A percentile compares a stretch with the other conserved stretches of the same genome.
phyloP scores from a whole-genome alignment of 2,797 vertebrate species.

The Catamblyrhynchus diadema region DNA sequence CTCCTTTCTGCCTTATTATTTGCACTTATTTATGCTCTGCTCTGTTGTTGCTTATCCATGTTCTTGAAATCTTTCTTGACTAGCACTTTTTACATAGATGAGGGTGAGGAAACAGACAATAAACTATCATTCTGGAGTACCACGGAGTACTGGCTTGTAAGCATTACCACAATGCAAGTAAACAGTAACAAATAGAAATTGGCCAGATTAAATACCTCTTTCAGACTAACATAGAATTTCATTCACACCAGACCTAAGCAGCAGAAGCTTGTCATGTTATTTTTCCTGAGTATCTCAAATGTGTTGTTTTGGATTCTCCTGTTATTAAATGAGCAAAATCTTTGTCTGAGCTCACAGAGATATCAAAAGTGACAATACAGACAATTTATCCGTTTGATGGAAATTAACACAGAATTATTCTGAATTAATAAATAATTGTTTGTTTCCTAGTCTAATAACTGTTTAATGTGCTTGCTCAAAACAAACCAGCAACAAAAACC shows the following conservation, averaged over 20 bases:
- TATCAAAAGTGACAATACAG: not conserved
- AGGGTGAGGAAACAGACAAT: not conserved
- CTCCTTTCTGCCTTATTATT: constrained; percentile 40
- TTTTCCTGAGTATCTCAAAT: not conserved
- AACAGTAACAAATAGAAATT: not conserved
- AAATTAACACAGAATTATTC: not conserved
- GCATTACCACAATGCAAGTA: not conserved
- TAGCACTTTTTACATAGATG: not conserved
- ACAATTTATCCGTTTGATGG: not conserved
- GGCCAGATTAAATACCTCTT: not conserved
- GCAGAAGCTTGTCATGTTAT: not conserved
- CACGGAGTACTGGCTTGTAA: not conserved
- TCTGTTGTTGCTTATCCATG: not conserved
- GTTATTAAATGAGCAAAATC: not conserved
- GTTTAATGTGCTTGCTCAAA: not conserved
- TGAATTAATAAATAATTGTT: not conserved
- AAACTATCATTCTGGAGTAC: not conserved
- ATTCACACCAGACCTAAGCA: not conserved
- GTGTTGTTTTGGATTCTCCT: not conserved
- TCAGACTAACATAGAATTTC: not conserved
- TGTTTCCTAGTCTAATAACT: not conserved
- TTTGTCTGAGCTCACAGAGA: not conserved
- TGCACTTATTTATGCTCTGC: not conserved
- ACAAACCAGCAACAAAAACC: not conserved
- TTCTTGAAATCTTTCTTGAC: not conserved